These are phyloP conservation scores for Whitmania pigra DNA, from an alignment of 1,140 invertebrate genomes.

Conservation along the genomic window DNA sequence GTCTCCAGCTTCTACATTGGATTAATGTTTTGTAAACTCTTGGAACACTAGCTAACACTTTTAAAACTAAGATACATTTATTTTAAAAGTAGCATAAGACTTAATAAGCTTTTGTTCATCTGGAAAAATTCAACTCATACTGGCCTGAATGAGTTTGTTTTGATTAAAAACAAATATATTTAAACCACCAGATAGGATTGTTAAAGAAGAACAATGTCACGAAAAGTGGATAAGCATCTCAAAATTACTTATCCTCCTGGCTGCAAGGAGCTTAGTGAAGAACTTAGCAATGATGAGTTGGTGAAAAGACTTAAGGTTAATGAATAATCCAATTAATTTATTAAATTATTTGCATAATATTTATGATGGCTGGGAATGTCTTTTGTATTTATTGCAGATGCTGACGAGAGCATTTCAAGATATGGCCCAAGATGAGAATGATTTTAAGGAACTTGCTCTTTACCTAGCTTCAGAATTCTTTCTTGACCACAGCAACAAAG, in stretches of 20 bases:
- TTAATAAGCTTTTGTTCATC: no score
- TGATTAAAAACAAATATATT: no score
- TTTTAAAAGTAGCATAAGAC: no score
- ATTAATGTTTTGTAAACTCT: no score
- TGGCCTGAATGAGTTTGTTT: no score
- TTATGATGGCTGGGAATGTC: conserved; percentile 17
- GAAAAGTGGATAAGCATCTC: conserved; percentile 19
- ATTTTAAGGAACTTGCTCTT: conserved; percentile 82
- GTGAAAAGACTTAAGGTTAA: conserved; percentile 77
- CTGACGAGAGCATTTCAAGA: conserved; percentile 84
- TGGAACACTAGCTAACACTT: no score
- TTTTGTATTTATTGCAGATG: conserved; percentile 48
- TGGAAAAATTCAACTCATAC: no score
- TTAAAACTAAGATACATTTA: no score
- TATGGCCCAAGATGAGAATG: conserved; percentile 87
- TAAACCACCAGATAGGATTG: no score
- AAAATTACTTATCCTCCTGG: conserved; percentile 43
- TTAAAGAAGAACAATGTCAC: conserved; percentile 13
- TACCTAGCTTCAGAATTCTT: conserved; percentile 85
- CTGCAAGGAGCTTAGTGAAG: conserved; percentile 60
- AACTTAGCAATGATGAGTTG: conserved; percentile 83
- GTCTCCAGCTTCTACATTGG: no score
- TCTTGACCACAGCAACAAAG: conserved; percentile 71
- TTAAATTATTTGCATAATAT: background rate
- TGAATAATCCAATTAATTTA: background rate